Conservation (phyloP, 2,888 invertebrate genomes). For the Drosophila infuscata region DNA sequence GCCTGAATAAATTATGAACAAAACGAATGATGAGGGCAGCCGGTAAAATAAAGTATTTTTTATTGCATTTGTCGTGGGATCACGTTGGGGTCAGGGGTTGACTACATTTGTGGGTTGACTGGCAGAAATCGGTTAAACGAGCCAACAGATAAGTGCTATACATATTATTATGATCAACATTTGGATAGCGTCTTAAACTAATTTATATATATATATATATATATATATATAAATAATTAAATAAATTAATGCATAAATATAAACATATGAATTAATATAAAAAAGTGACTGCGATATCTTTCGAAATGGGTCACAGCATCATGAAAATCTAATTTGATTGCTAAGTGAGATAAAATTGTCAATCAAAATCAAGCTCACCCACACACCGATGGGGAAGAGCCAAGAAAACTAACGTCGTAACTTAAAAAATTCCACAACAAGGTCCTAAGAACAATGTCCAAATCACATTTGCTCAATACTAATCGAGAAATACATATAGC, state of each 20-base stretch:
- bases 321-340: neutral
- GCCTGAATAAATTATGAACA: constrained; percentile 24
- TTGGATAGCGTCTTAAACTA: too few relatives aligned
- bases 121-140: too few relatives aligned
- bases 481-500: neutral
- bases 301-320: too few relatives aligned
- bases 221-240: too few relatives aligned
- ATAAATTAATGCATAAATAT: too few relatives aligned
- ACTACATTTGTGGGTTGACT: neutral
- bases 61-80: neutral
- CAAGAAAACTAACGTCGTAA: neutral
- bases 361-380: neutral
- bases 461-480: too few relatives aligned
- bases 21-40: constrained; percentile 7
- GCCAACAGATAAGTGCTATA: neutral
- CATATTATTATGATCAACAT: neutral
- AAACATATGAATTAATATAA: too few relatives aligned
- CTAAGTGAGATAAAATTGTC: neutral
- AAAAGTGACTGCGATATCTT: too few relatives aligned
- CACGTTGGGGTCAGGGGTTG: neutral
- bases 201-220: too few relatives aligned
- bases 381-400: neutral
- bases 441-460: too few relatives aligned
- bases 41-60: constrained; percentile 14
- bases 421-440: neutral